These are phyloP conservation scores for Chloromyia formosa DNA, from an alignment of 2,888 invertebrate genomes.

Conservation along the genomic window DNA sequence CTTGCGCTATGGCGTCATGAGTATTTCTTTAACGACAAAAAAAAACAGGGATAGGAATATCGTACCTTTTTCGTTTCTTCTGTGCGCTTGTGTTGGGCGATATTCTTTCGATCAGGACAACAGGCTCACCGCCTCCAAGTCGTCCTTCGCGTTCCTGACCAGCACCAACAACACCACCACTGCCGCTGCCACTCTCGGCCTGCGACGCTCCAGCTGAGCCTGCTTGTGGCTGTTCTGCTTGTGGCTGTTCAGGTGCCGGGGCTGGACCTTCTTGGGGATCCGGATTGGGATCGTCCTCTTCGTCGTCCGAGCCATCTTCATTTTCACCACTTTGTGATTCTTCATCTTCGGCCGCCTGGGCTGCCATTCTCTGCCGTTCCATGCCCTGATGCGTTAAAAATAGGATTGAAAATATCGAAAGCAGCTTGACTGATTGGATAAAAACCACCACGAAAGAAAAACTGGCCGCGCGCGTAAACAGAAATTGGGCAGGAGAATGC, in stretches of 20 bases:
- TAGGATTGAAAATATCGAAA: neutral
- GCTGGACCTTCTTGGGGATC: neutral
- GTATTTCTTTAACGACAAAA: too few relatives aligned
- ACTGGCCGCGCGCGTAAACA: too few relatives aligned
- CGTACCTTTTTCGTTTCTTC: conserved; percentile 49
- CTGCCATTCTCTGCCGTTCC: neutral
- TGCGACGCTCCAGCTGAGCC: neutral
- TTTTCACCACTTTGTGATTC: neutral
- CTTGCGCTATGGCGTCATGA: too few relatives aligned
- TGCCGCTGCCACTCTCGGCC: neutral
- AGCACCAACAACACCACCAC: neutral
- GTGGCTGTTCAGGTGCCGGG: neutral
- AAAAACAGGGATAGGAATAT: too few relatives aligned
- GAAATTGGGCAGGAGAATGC: too few relatives aligned
- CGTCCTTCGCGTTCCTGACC: neutral
- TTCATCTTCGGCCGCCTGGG: neutral
- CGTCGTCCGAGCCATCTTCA: neutral
- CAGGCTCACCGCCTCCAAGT: neutral
- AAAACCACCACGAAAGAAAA: too few relatives aligned
- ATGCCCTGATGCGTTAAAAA: neutral
- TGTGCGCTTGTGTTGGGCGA: neutral
- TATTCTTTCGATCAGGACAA: conserved; percentile 24
- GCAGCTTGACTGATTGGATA: neutral
- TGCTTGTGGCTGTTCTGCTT: neutral
- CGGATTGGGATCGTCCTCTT: neutral